Evolutionary conservation across 2,888 invertebrate genomes (phyloP).

Genomic region (Lucinisca nassula): DNA sequence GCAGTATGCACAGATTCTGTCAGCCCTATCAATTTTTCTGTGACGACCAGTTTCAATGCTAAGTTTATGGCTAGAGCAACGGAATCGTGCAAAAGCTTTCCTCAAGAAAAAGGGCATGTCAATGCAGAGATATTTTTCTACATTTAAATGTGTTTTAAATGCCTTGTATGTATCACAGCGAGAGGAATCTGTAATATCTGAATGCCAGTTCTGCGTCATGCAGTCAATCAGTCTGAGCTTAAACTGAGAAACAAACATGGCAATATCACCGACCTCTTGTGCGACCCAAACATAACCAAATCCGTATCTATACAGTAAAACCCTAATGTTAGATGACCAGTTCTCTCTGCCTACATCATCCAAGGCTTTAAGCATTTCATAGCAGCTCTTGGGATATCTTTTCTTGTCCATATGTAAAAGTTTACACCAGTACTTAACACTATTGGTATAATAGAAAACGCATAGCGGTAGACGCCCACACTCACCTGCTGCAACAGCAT

Average conservation of each 20-base stretch:
- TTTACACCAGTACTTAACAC: constrained; percentile 23
- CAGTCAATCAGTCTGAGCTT: neutral
- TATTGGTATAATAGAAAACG: constrained; percentile 3
- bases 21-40: constrained; percentile 10
- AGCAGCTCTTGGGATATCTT: constrained; percentile 6
- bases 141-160: constrained; percentile 20
- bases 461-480: constrained; percentile 31
- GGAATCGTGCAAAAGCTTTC: constrained; percentile 26
- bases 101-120: constrained; percentile 27
- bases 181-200: constrained; percentile 11
- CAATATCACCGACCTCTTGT: constrained; percentile 11
- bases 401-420: neutral
- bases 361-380: constrained; percentile 6
- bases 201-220: neutral
- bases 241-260: neutral
- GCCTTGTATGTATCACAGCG: constrained; percentile 29
- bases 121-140: constrained; percentile 23
- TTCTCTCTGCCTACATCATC: constrained; percentile 10
- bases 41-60: constrained; percentile 26
- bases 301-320: neutral
- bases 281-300: constrained; percentile 13
- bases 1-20: constrained; percentile 20
- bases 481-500: constrained; percentile 31
- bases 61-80: constrained; percentile 34
- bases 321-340: neutral